Evolutionary conservation across 1,140 invertebrate genomes (phyloP).

Genomic region (Drosophila grimshawi): DNA sequence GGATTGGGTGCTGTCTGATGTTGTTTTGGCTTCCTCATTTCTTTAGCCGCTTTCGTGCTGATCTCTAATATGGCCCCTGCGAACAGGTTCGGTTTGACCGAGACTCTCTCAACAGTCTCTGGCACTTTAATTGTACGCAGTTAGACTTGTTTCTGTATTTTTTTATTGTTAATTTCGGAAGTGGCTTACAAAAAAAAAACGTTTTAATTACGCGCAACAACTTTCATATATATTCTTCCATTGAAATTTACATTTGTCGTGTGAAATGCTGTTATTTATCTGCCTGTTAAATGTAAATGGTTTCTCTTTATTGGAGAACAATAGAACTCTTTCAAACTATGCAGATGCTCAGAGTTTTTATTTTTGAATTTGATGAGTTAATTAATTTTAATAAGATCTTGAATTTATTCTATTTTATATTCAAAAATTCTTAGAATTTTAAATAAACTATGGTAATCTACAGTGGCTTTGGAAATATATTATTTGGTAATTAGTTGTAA

Average conservation of each 20-base stretch:
- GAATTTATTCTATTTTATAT: too few relatives aligned
- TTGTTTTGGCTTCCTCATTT: constrained; percentile 20
- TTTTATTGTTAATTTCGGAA: constrained; percentile 58
- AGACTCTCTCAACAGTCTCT: constrained; percentile 19
- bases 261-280: constrained; percentile 15
- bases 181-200: constrained; percentile 31
- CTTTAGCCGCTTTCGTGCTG: constrained; percentile 39
- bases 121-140: constrained; percentile 68
- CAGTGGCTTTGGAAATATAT: too few relatives aligned
- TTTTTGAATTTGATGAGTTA: too few relatives aligned
- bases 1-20: constrained; percentile 14
- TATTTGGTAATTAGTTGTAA: too few relatives aligned
- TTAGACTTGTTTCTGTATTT: constrained; percentile 67
- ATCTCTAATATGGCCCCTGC: constrained; percentile 54
- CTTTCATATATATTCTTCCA: constrained; percentile 64
- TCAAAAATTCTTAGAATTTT: too few relatives aligned
- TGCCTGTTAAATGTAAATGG: background rate
- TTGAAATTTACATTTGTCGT: constrained; percentile 25
- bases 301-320: background rate
- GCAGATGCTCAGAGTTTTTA: too few relatives aligned
- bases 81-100: constrained; percentile 74
- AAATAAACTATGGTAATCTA: too few relatives aligned
- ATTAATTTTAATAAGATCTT: too few relatives aligned
- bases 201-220: constrained; percentile 63
- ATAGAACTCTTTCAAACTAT: background rate